Evolutionary conservation across 2,888 invertebrate species (phyloP).

Genomic region (Euspilapteryx auroguttella): DNA sequence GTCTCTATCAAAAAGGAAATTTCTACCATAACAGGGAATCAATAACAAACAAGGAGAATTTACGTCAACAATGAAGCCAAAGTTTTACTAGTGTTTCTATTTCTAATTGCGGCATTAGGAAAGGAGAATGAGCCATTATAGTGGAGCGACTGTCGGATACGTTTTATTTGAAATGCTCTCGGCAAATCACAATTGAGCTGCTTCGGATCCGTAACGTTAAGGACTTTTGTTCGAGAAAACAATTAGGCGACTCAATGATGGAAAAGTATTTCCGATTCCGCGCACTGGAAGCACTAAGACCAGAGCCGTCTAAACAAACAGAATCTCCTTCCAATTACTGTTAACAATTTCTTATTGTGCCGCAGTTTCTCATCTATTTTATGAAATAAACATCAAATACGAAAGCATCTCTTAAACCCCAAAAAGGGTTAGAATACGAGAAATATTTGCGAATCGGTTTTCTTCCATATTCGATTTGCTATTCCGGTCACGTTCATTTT

Average conservation of each 20-base stretch:
- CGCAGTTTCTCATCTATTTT: background rate
- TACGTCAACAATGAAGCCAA: too few relatives aligned
- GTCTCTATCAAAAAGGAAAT: conserved; percentile 29
- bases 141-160: conserved; percentile 21
- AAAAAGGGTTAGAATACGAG: background rate
- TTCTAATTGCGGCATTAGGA: conserved; percentile 46
- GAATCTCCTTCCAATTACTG: background rate
- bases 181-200: conserved; percentile 18
- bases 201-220: conserved; percentile 15
- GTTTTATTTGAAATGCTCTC: conserved; percentile 34
- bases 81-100: conserved; percentile 29
- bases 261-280: conserved; percentile 12
- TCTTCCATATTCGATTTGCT: conserved; percentile 4
- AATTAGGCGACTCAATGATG: conserved; percentile 14
- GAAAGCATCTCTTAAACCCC: background rate
- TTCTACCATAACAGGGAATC: background rate
- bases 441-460: conserved; percentile 6
- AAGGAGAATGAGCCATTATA: conserved; percentile 39
- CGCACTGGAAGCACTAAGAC: conserved; percentile 7
- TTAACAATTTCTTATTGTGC: background rate
- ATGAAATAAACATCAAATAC: background rate
- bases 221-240: conserved; percentile 17
- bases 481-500: conserved; percentile 6
- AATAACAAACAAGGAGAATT: conserved; percentile 1
- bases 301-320: conserved; percentile 6